Evolutionary conservation across 2,113 vertebrate genomes (phyloP), one percentile per base, ranked within the genome.

Genomic region (Lepus europaeus): DNA sequence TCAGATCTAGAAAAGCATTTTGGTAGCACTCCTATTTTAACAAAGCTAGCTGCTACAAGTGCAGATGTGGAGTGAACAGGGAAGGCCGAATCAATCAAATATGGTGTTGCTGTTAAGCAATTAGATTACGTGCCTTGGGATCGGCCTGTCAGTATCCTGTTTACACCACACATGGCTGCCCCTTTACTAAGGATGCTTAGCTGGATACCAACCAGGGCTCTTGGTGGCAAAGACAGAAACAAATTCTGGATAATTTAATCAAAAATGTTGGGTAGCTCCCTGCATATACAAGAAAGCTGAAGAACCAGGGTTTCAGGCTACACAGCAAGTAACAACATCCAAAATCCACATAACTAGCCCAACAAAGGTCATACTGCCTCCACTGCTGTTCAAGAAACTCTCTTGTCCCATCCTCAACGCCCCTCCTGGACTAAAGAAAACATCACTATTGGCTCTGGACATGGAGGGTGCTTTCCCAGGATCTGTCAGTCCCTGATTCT

Each of bases 161-260:
- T 91, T 36, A 68, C 23, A 51, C 9, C 25, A 91, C 25, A 59
- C 25, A 53, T 72, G 33, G 13, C 80, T 74, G 23, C 9, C 78
- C 83, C 29, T 49, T 74, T 89, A 59, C 39, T 16, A 86, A 81
- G 19, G 14, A 91, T 36, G 36, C 49, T 89, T 19, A 78, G 0
- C 4, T n/a, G 36, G 22, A 33, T 27, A 86, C 17, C 66, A 64
- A 29, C 12, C 10, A 85, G 20, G 29, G 45, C 11, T 85, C 11
- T 72, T 86, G 9, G 45, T 70, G 33, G n/a, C 45, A 95, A 86
- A 72, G 64, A 36, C 36, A 82, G 77, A 90, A 87, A 89, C 68
- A 89, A 77, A 51, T 66, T 61, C 53, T 77, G 51, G 27, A n/a
- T 25, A 66, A 95, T 39, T 66, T 66, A 89, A 72, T 68, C 4